Conservation (phyloP, 2,113 vertebrate genomes). For the Gambusia affinis region DNA sequence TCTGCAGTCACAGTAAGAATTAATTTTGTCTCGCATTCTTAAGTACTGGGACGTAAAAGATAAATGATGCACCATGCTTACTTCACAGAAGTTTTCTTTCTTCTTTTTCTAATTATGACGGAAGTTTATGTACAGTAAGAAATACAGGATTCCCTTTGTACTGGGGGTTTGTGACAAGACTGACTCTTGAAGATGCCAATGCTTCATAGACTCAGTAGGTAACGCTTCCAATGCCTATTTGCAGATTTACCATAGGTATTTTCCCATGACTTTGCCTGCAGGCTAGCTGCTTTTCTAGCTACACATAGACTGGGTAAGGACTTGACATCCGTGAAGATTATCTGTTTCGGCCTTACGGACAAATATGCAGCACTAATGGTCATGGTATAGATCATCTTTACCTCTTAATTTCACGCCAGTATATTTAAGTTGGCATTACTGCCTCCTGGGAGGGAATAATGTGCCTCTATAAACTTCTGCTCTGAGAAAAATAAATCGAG, state of each 20-base stretch:
- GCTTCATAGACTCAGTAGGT: background rate
- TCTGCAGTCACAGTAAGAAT: background rate
- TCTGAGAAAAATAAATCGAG: background rate
- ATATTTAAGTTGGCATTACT: too few species aligned
- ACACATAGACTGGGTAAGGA: too few species aligned
- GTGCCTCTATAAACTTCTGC: background rate
- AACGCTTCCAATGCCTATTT: background rate
- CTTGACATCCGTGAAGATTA: too few species aligned
- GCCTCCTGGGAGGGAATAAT: background rate
- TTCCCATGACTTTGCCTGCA: background rate
- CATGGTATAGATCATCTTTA: too few species aligned
- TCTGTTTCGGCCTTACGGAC: too few species aligned
- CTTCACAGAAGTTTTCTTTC: too few species aligned
- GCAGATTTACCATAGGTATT: fast-evolving
- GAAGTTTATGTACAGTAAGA: background rate
- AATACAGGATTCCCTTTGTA: background rate
- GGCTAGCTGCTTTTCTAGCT: background rate
- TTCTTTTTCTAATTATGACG: background rate
- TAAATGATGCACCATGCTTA: background rate
- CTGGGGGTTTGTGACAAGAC: background rate
- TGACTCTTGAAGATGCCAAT: background rate
- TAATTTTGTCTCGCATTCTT: background rate
- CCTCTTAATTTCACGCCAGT: too few species aligned
- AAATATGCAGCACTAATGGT: too few species aligned
- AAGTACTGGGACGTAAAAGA: background rate